Conservation (phyloP, 2,797 vertebrate genomes). For the Alauda arvensis region DNA sequence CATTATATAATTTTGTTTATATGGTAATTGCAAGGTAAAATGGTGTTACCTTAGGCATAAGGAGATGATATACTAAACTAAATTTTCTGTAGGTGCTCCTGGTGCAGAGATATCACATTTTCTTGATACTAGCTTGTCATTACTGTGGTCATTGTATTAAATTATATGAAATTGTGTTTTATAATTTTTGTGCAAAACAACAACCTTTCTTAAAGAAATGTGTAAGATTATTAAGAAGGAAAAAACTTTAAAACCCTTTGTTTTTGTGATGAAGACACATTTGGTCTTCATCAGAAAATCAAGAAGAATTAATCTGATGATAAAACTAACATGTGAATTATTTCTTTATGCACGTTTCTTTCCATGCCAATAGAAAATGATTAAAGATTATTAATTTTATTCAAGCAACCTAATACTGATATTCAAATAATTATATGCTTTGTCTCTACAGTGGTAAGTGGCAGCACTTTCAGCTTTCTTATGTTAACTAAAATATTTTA, state of each 20-base stretch:
- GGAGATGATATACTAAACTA: not conserved
- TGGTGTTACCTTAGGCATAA: not conserved
- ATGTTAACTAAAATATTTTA: not conserved
- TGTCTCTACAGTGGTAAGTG: not conserved
- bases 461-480: not conserved
- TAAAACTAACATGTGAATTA: not conserved
- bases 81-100: not conserved
- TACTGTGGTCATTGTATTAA: not conserved
- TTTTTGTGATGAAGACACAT: not conserved
- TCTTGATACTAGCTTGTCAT: not conserved
- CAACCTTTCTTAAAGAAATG: not conserved
- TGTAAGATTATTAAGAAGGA: not conserved
- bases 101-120: not conserved
- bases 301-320: not conserved
- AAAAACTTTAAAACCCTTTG: not conserved
- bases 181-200: not conserved
- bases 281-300: not conserved
- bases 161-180: not conserved
- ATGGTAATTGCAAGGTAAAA: not conserved
- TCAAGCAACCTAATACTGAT: not conserved
- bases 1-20: not conserved
- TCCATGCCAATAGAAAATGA: not conserved
- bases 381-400: not conserved
- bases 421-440: not conserved
- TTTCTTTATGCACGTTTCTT: not conserved